Base-by-base conservation (phyloP, 2,888 invertebrate species). In the Cyclophora albipunctata region DNA sequence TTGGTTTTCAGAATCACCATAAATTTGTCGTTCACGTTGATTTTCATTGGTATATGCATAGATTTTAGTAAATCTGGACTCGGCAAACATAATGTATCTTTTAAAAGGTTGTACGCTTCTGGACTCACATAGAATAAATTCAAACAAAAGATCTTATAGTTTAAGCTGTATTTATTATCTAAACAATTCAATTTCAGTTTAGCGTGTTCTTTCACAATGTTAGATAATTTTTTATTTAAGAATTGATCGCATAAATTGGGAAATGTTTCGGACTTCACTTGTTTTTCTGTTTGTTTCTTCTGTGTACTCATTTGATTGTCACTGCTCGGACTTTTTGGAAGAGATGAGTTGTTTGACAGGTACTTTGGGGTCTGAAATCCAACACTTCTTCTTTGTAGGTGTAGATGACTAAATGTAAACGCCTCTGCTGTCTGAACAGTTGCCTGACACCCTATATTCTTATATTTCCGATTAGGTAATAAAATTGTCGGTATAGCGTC, bases 91-190 rank as follows among this genome's bases (percentile, higher is more conserved):
- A 63, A 34, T 35, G 50, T 40, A 20, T 42, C 45, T 51, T 56
- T 50, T 33, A 67, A 47, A 42, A 66, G 49, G n/a, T 45, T 47
- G 51, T 66, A 67, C 5, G 57, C 61, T 40, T 55, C 53, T 40
- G 66, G 64, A 46, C 55, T 66, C 20, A 34, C 47, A 46, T 60
- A 58, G 40, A 62, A 66, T 42, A 67, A 58, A 48, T 62, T 58
- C 6, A 64, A 58, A 45, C 55, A 59, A 46, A 60, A 58, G 5
- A 53, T 45, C 34, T 54, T 58, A 46, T 55, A 52, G 35, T 57
- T 44, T 5, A 42, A 40, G 4, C 34, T n/a, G 34, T 48, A 40
- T 42, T 47, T 52, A n/a, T 51, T 58, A 4, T 42, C 58, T 7
- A 4, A 42, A 2, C 7, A 35, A 41, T 47, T 1, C 34, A 40